Base-by-base conservation (phyloP, 2,888 invertebrate species). In the Drosophila ustulata region DNA sequence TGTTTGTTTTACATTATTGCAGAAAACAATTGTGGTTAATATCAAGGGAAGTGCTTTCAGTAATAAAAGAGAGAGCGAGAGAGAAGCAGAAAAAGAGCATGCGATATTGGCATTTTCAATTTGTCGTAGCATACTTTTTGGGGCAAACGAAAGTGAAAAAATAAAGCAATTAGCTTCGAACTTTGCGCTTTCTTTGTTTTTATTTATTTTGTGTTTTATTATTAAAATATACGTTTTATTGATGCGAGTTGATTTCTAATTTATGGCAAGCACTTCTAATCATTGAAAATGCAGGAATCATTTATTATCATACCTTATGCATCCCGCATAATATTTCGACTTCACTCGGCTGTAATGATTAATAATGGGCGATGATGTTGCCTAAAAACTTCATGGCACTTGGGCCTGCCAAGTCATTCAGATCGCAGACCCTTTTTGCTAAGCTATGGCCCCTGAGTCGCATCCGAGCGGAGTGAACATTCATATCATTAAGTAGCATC, bases 91-190 rank as follows among this genome's bases (percentile, higher is more conserved):
- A 25, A 41, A 51, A 18, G n/a, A 30, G 30, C 3, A 4, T 28
- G 18, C 9, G 9, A 32, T 32, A 32, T 32, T 32, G 13, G 4
- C 13, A n/a, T 18, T 13, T 18, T 18, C 9, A 6, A 11, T 3
- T 23, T 46, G 18, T 6, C 26, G 30, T 88, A 88, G 89, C 87
- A 87, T 89, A 88, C 88, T 82, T 84, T 78, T 87, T 77, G 72
- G 83, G 88, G 74, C 74, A 11, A 25, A 0, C 2, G 23, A 41
- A 41, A 41, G 39, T 41, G 39, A 41, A 41, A 41, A 32, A 18
- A 18, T 18, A 18, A 18, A 2, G 18, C 18, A 18, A 18, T 18
- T 18, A 18, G 18, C 18, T 18, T 18, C 3, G 9, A 9, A 32
- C 9, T 32, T 3, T 3, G 7, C 18, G 39, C 39, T 41, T 7